phyloP scores from a whole-genome alignment of 2,888 invertebrate genomes.

The Drosophila meridiana region DNA sequence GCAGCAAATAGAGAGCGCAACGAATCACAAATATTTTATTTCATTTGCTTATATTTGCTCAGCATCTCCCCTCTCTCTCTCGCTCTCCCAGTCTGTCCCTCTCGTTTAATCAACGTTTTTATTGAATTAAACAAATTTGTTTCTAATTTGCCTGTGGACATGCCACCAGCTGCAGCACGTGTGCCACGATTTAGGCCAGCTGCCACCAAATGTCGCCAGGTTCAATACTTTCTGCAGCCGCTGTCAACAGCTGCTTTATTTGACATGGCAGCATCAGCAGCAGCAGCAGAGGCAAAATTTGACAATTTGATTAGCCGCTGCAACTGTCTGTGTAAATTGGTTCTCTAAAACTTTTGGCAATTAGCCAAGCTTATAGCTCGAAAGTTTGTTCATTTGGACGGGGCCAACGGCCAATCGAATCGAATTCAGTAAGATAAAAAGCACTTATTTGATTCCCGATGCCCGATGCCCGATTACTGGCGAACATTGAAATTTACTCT shows the following conservation, averaged over 20 bases:
- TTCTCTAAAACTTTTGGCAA: constrained; percentile 39
- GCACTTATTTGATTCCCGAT: neutral
- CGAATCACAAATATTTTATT: constrained; percentile 33
- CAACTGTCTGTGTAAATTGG: constrained; percentile 54
- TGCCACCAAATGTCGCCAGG: constrained; percentile 26
- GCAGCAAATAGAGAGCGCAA: constrained; percentile 8
- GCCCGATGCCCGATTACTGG: no score
- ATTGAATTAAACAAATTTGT: constrained; percentile 71
- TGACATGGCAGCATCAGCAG: constrained; percentile 29
- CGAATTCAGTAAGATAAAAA: neutral
- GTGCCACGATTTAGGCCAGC: constrained; percentile 28
- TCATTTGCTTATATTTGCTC: constrained; percentile 21
- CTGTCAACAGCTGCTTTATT: constrained; percentile 27
- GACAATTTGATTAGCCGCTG: constrained; percentile 45
- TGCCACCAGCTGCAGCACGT: constrained; percentile 4
- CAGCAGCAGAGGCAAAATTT: constrained; percentile 32
- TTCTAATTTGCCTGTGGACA: constrained; percentile 55
- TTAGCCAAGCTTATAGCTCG: constrained; percentile 16
- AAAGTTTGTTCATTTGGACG: constrained; percentile 31
- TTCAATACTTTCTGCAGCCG: constrained; percentile 8
- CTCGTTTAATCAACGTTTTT: constrained; percentile 63
- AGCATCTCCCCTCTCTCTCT: neutral
- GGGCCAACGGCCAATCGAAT: constrained; percentile 10
- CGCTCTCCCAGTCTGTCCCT: constrained; percentile 9
- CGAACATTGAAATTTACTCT: neutral